These are phyloP conservation scores for Nomada hirtipes DNA, from an alignment of 2,888 invertebrate species.

Conservation along the genomic window DNA sequence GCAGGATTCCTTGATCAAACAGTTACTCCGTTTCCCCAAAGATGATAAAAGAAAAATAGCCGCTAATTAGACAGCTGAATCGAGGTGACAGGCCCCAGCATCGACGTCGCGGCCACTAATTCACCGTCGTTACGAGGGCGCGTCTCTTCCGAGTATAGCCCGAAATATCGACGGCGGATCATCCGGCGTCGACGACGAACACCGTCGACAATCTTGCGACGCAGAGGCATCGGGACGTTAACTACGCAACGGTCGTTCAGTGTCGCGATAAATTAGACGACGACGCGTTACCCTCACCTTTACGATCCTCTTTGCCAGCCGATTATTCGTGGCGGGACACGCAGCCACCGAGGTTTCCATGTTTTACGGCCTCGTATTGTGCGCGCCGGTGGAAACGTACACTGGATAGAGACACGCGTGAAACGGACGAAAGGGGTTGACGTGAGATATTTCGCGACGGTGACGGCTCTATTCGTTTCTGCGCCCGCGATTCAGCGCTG, in stretches of 20 bases:
- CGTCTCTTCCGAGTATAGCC: constrained; percentile 2
- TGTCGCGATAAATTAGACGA: constrained; percentile 42
- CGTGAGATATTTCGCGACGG: constrained; percentile 4
- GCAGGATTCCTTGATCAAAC: too few relatives aligned
- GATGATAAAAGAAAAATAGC: background rate
- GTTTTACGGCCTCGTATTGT: constrained; percentile 17
- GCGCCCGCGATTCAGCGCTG: background rate
- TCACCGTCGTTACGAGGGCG: constrained; percentile 9
- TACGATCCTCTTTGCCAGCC: constrained; percentile 7
- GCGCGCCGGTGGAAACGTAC: background rate
- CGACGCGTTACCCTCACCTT: constrained; percentile 37
- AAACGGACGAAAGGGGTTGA: constrained; percentile 6
- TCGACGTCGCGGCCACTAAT: constrained; percentile 3
- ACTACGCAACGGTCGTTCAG: constrained; percentile 10
- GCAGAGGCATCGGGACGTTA: constrained; percentile 8
- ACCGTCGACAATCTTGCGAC: constrained; percentile 31
- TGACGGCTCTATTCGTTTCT: constrained; percentile 4
- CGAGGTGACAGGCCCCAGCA: background rate
- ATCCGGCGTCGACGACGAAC: constrained; percentile 1
- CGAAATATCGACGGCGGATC: constrained; percentile 43
- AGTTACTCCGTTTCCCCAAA: background rate
- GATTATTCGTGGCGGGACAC: constrained; percentile 7
- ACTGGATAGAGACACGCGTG: background rate
- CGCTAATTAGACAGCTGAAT: background rate
- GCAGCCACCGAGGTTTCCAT: constrained; percentile 1